Evolutionary conservation across 35 echinoderm and acorn worm genomes (phyloP).

Genomic region (Stichopus chloronotus): DNA sequence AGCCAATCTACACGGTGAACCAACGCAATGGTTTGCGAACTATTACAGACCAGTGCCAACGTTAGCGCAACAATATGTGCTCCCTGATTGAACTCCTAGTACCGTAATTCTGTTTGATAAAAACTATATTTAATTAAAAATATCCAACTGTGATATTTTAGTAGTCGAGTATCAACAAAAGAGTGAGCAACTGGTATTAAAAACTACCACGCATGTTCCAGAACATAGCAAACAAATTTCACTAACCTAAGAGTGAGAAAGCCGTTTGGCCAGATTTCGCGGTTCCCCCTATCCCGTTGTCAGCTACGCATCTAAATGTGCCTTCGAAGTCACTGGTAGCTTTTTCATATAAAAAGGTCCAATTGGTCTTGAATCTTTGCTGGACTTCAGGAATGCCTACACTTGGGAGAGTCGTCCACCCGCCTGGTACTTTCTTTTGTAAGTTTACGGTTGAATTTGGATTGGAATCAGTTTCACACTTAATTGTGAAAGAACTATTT

Average conservation of each 20-base stretch:
- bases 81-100: too few species aligned
- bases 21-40: too few species aligned
- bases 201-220: too few species aligned
- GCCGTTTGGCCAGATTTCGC: background rate
- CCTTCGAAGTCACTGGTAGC: background rate
- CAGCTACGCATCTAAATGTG: background rate
- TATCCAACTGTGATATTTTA: too few species aligned
- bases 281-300: background rate
- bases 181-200: too few species aligned
- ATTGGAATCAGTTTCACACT: background rate
- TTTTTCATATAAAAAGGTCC: background rate
- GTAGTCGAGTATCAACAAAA: too few species aligned
- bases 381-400: background rate
- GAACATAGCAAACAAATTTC: too few species aligned
- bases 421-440: background rate
- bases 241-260: background rate
- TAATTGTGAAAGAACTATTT: background rate
- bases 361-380: background rate
- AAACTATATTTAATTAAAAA: too few species aligned
- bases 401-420: background rate
- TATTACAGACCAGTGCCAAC: too few species aligned
- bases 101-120: too few species aligned
- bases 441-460: background rate
- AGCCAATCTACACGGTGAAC: too few species aligned
- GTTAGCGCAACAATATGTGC: too few species aligned